A percentile compares a stretch with the other conserved stretches of the same genome.
phyloP scores from a whole-genome alignment of 2,113 vertebrate species.

The Malurus alboscapulatus region DNA sequence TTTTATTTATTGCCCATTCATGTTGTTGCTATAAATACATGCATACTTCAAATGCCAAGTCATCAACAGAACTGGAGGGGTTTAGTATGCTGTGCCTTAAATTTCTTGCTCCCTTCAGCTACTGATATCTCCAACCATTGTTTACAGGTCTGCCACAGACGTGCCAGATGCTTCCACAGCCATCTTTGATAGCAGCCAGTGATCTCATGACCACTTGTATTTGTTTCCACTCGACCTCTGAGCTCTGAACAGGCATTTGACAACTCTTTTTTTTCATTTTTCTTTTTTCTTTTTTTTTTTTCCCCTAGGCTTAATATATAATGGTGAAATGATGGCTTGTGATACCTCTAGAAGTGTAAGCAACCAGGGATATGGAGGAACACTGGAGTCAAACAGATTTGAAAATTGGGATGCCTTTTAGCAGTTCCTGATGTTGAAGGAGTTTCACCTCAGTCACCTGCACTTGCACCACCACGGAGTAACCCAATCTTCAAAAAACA shows the following conservation, averaged over 20 bases:
- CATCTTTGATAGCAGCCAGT: background rate
- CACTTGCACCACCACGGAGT: background rate
- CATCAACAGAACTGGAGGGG: background rate
- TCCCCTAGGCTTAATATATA: background rate
- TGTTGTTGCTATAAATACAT: background rate
- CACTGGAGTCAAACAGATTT: background rate
- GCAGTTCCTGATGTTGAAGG: background rate
- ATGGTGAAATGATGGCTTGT: accelerated
- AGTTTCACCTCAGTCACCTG: background rate
- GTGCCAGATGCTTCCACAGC: background rate
- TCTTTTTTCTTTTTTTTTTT: background rate
- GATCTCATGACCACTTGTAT: background rate
- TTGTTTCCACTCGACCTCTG: background rate
- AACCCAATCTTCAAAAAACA: background rate
- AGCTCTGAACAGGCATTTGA: background rate
- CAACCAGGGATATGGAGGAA: background rate
- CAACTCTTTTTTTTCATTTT: background rate
- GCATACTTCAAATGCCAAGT: accelerated
- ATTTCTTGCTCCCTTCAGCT: background rate
- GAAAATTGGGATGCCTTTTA: background rate
- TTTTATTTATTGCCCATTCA: background rate
- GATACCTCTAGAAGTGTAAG: accelerated
- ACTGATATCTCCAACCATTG: background rate
- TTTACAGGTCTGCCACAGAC: background rate
- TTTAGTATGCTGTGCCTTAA: background rate